A percentile compares a stretch with the other conserved stretches of the same genome.
Evolutionary conservation across 2,888 invertebrate genomes (phyloP).

Genomic region (Drosophila suboccidentalis): DNA sequence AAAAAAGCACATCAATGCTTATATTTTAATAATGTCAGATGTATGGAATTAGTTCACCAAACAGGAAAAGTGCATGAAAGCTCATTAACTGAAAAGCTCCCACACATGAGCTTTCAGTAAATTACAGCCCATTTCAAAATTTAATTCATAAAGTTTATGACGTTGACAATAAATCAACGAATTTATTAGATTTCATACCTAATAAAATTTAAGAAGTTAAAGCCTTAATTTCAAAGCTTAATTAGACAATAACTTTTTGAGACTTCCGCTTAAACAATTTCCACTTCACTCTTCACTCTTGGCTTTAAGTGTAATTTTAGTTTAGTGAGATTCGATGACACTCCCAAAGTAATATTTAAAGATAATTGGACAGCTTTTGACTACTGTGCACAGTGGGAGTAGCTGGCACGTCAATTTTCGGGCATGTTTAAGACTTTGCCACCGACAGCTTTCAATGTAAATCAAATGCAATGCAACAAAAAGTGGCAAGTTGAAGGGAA

Average conservation of each 20-base stretch:
- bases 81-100: too few relatives aligned
- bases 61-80: too few relatives aligned
- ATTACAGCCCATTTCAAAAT: too few relatives aligned
- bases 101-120: too few relatives aligned
- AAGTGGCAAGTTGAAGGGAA: slow-evolving; percentile 3
- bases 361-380: slow-evolving; percentile 31
- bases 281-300: not conserved
- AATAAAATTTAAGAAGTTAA: not conserved
- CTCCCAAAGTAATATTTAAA: slow-evolving; percentile 8
- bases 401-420: slow-evolving; percentile 12
- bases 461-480: slow-evolving; percentile 34
- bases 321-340: not conserved
- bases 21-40: too few relatives aligned
- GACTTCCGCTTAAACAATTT: not conserved
- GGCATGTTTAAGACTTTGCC: slow-evolving; percentile 17
- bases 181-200: not conserved
- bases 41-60: too few relatives aligned
- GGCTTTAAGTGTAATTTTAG: not conserved
- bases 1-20: too few relatives aligned
- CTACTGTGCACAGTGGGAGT: slow-evolving; percentile 21
- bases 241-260: not conserved
- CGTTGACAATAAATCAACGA: not conserved
- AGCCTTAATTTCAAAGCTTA: slow-evolving; percentile 1
- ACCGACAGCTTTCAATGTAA: slow-evolving; percentile 38
- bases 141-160: not conserved